phyloP scores from a whole-genome alignment of 2,113 vertebrate species.

The Sialia sialis region DNA sequence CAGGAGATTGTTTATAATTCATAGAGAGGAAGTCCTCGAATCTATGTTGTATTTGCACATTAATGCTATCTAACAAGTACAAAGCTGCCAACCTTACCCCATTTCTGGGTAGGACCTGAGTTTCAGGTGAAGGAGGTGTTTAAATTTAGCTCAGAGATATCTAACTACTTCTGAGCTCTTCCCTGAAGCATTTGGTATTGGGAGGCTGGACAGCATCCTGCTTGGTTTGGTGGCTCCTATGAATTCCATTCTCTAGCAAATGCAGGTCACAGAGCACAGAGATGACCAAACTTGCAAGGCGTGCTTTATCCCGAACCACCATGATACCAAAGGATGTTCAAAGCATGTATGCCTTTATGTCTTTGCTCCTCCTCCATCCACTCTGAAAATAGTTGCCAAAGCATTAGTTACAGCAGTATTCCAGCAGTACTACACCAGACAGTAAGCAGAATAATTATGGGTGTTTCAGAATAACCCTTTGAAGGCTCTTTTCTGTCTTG shows the following conservation, averaged over 20 bases:
- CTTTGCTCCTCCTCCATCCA: neutral
- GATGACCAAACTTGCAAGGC: neutral
- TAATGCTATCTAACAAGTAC: neutral
- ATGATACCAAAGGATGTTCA: neutral
- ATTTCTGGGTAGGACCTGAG: neutral
- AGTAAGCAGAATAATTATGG: neutral
- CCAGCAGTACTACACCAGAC: neutral
- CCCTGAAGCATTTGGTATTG: neutral
- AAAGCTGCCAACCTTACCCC: neutral
- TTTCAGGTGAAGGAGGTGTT: neutral
- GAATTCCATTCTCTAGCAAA: neutral
- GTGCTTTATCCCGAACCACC: neutral
- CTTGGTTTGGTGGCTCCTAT: neutral
- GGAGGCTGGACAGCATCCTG: neutral
- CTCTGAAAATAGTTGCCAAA: neutral
- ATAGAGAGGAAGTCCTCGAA: neutral
- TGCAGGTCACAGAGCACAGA: neutral
- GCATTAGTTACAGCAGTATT: neutral
- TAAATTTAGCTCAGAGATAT: neutral
- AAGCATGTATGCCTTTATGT: neutral
- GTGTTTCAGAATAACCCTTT: neutral
- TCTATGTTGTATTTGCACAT: neutral
- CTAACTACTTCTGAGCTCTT: neutral
- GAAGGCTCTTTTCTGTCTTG: neutral
- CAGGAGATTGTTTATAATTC: neutral